Conservation (phyloP, 2,797 vertebrate genomes). For the Malacoraja senta region DNA sequence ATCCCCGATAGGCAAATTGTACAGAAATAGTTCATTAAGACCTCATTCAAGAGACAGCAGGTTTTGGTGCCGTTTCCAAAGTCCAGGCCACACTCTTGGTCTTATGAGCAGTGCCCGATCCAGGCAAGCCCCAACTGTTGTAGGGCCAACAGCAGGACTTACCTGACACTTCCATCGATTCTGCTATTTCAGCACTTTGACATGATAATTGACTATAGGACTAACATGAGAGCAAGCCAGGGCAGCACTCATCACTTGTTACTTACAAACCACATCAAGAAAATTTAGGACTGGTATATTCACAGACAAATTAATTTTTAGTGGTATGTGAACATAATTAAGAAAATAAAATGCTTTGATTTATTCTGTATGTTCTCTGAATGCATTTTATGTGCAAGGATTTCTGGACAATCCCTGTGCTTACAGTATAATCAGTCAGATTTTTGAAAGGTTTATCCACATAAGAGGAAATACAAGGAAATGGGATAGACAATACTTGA, state of each 20-base stretch:
- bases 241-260: background rate
- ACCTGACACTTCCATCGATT: background rate
- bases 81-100: too few species aligned
- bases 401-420: background rate
- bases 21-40: too few species aligned
- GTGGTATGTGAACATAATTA: background rate
- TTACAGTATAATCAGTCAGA: background rate
- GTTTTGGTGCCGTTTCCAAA: too few species aligned
- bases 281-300: background rate
- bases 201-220: background rate
- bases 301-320: background rate
- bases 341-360: background rate
- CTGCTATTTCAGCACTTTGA: background rate
- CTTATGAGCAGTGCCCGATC: too few species aligned
- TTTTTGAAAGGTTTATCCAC: background rate
- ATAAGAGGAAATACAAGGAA: background rate
- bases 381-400: background rate
- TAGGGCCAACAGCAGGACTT: too few species aligned
- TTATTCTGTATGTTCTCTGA: background rate
- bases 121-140: too few species aligned
- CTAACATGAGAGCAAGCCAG: background rate
- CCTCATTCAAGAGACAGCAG: too few species aligned
- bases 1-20: too few species aligned
- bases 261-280: background rate
- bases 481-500: background rate